phyloP scores from a whole-genome alignment of 2,888 invertebrate species.

The Acanthosoma haemorrhoidale region DNA sequence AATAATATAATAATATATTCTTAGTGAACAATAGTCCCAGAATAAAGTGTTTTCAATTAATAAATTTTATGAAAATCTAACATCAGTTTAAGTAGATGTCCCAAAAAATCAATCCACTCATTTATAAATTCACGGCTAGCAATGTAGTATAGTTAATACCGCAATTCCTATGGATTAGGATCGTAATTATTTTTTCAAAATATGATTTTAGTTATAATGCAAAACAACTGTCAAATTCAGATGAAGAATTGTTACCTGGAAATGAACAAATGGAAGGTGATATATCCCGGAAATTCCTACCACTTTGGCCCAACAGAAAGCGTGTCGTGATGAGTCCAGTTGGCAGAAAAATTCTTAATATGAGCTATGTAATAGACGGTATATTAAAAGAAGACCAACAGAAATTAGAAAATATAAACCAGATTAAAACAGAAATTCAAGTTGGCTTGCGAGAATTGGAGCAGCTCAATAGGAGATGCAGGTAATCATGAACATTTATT shows the following conservation, averaged over 20 bases:
- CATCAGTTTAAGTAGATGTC: no score
- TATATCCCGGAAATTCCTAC: neutral
- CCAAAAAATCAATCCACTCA: no score
- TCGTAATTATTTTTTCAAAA: no score
- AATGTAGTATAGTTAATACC: no score
- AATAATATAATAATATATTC: no score
- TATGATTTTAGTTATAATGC: neutral
- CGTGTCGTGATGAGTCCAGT: neutral
- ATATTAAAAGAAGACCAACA: conserved; percentile 1
- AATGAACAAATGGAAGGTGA: neutral
- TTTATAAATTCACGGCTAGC: no score
- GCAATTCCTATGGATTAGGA: no score
- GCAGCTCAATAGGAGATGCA: neutral
- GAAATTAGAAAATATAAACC: neutral
- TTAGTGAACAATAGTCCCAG: no score
- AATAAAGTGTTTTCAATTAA: no score
- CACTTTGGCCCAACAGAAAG: neutral
- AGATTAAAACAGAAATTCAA: neutral
- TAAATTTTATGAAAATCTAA: no score
- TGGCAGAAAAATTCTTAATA: conserved; percentile 7
- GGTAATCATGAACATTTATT: neutral
- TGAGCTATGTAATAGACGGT: neutral
- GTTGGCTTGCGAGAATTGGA: neutral
- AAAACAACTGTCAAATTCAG: neutral
- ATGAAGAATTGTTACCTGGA: neutral